Evolutionary conservation across 2,888 invertebrate species (phyloP), one percentile per base, ranked within the genome.

Genomic region (Ramazzottius varieornatus): DNA sequence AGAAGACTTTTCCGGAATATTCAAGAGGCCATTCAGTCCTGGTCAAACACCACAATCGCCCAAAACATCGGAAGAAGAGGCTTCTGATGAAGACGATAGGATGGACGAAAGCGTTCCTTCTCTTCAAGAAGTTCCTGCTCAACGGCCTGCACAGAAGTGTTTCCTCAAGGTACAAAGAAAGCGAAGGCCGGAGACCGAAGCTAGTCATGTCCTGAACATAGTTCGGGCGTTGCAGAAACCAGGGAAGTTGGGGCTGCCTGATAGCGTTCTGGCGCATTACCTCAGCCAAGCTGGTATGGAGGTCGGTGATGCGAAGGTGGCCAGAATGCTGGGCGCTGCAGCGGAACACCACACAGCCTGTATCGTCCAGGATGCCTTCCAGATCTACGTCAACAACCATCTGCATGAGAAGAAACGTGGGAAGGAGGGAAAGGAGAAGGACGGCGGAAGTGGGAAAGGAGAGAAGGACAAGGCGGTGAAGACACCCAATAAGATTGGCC

Each of bases 331-430:
- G 54, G 54, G 54, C 29, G 54, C 29, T 29, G 29, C 29, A 24
- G 54, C 54, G n/a, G 54, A 54, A 24, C 54, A 54, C n/a, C 54
- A 54, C 54, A 54, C 54, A 8, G 54, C n/a, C 54, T n/a, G 4
- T 4, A 16, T 54, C n/a, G 29, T 54, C n/a, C 54, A 54, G 54
- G 54, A 54, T 29, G 54, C 29, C 54, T 24, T 54, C n/a, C 54
- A 54, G 54, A 54, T 54, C 29, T 54, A 24, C 29, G n/a, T 54
- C 20, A 24, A 54, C 54, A 24, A 24, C 29, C 54, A 54, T 8
- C 54, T 16, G 40, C 8, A 40, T 20, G 20, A 20, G 40, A 40
- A 40, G 40, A 8, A 20, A 8, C 8, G 20, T 20, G 40, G 40
- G 8, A 40, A 40, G 40, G 40, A 40, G 40, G 40, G 40, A 8